Evolutionary conservation across 2,113 vertebrate species (phyloP), one percentile per base, ranked within the genome.

Genomic region (Morphnarchus princeps): DNA sequence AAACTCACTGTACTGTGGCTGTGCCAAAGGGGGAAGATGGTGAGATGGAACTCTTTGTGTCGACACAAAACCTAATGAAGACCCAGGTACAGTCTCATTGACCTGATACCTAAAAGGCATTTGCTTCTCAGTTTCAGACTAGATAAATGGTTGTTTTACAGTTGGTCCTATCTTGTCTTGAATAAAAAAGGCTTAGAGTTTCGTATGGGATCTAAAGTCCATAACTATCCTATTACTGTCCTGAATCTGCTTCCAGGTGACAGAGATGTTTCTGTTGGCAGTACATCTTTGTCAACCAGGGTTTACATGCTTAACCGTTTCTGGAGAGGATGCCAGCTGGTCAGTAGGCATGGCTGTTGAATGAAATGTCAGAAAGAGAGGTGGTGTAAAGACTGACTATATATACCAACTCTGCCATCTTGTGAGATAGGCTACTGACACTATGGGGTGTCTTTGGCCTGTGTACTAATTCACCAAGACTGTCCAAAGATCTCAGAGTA

Each of bases 1-100:
- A 99, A 98, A 99, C 99, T 47, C 98, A 99, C 11, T 99, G 98
- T 38, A 98, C 98, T 19, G 90, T 99, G 38, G 99, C 99, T 28
- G 98, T 99, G 55, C 99, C 99, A 3, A 98, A 98, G 82, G 98
- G 98, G 32, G 99, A 99, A 82, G 98, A 99, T 15, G 99, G 98
- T 9, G 99, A 99, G 97, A 99, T 99, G 98, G 99, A 99, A 86
- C 97, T 99, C 54, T 99, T 99, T 55, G 98, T 98, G 13, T 99
- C 99, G 0, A 99, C 99, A 1, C 99, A 99, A 97, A 97, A 98
- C 50, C 95, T 98, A 52, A 93, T 40, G 25, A 98, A 98, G 78
- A 98, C 98, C 43, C 99, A 99, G 98, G 99, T 99, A 92, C 58
- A 42, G 8, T 57, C n/a, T 74, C 17, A 16, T 63, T 79, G 28